These are phyloP conservation scores for Plutomurus gul DNA, from an alignment of 1,140 invertebrate genomes.

Conservation along the genomic window DNA sequence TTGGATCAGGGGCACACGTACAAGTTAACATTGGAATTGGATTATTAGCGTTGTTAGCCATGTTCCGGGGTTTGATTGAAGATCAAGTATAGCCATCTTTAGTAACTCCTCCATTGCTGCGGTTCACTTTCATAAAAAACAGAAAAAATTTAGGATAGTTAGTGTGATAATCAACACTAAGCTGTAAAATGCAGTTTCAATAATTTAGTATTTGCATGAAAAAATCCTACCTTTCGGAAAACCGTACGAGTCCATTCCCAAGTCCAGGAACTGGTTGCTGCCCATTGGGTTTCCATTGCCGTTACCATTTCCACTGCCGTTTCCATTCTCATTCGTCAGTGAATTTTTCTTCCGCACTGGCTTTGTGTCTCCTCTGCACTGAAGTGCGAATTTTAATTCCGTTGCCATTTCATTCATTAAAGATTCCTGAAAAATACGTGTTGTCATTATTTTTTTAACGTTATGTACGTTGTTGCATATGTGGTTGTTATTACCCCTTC, in stretches of 20 bases:
- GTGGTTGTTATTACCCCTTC: constrained; percentile 67
- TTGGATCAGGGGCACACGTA: background rate
- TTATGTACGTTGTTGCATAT: constrained; percentile 13
- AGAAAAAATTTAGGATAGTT: no score
- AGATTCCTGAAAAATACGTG: constrained; percentile 47
- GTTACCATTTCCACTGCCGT: background rate
- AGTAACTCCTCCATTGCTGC: constrained; percentile 40
- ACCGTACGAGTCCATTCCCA: constrained; percentile 33
- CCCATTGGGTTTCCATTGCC: constrained; percentile 24
- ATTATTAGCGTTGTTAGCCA: background rate
- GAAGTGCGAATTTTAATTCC: constrained; percentile 70
- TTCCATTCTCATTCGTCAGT: background rate
- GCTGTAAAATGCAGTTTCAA: no score
- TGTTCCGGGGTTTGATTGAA: constrained; percentile 31
- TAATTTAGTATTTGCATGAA: no score
- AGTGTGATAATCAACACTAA: no score
- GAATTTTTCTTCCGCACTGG: constrained; percentile 53
- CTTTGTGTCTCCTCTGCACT: constrained; percentile 65
- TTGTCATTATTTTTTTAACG: no score
- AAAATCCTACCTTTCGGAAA: constrained; percentile 42
- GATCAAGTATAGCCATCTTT: constrained; percentile 48
- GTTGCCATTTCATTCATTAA: constrained; percentile 54
- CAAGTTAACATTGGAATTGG: background rate
- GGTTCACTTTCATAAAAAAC: no score
- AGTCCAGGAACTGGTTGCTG: constrained; percentile 37